phyloP scores from a whole-genome alignment of 2,113 vertebrate genomes.

The Anas platyrhynchos region DNA sequence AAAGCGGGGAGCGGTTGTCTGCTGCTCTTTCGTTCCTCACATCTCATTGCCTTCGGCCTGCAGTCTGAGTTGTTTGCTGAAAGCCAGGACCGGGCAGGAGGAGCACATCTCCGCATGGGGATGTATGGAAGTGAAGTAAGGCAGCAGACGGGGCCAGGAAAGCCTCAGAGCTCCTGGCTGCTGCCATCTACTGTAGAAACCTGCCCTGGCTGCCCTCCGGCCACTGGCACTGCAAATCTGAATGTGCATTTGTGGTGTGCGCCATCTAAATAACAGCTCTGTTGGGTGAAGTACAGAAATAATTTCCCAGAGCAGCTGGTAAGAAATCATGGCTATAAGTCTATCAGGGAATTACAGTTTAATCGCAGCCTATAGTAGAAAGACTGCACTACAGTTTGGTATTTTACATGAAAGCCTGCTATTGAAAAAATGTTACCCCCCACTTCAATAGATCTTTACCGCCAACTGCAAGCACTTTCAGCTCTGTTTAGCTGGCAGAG shows the following conservation, averaged over 20 bases:
- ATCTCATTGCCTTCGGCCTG: neutral
- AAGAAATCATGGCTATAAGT: slow-evolving; percentile 35
- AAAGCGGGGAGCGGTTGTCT: neutral
- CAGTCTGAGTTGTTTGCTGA: neutral
- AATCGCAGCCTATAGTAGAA: slow-evolving; percentile 5
- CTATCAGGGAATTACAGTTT: slow-evolving; percentile 50
- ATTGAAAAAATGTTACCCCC: slow-evolving; percentile 25
- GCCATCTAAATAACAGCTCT: neutral
- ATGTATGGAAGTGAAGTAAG: neutral
- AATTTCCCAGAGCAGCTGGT: slow-evolving; percentile 24
- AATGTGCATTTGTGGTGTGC: neutral
- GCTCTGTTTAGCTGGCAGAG: slow-evolving; percentile 36
- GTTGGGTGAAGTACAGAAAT: neutral
- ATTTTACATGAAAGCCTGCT: slow-evolving; percentile 48
- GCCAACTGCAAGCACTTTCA: slow-evolving; percentile 3
- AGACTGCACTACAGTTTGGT: slow-evolving; percentile 10
- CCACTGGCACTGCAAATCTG: fast-evolving
- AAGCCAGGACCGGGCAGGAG: neutral
- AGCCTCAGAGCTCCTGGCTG: neutral
- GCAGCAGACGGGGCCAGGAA: neutral
- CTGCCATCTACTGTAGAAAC: slow-evolving; percentile 51
- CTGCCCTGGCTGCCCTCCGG: neutral
- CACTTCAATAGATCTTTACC: slow-evolving; percentile 22
- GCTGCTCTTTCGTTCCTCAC: neutral
- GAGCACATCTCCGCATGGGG: fast-evolving